These are phyloP conservation scores for Alca torda DNA, from an alignment of 2,797 vertebrate species.

Conservation along the genomic window DNA sequence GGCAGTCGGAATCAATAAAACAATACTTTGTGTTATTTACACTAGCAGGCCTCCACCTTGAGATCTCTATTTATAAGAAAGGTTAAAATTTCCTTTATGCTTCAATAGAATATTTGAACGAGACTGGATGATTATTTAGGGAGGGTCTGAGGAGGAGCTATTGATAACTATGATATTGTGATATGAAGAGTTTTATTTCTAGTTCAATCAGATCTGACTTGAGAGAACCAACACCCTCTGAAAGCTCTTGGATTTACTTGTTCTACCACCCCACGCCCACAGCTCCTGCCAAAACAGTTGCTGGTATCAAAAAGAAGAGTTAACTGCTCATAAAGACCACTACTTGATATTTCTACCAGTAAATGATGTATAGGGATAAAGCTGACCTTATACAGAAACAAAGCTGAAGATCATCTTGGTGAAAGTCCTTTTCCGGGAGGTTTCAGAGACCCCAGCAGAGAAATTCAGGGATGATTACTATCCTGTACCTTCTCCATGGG, in stretches of 20 bases:
- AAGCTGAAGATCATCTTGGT: not conserved
- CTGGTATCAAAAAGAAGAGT: not conserved
- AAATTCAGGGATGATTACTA: not conserved
- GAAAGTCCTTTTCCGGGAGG: not conserved
- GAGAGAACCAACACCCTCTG: not conserved
- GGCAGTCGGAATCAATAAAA: not conserved
- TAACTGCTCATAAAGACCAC: not conserved
- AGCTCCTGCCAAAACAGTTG: not conserved
- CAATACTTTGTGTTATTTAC: not conserved
- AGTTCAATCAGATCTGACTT: not conserved
- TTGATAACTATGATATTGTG: not conserved
- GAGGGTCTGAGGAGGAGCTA: not conserved
- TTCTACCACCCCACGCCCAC: not conserved
- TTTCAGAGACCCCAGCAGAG: not conserved
- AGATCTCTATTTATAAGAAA: not conserved
- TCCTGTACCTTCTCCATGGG: not conserved
- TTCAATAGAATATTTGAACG: not conserved
- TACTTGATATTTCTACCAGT: not conserved
- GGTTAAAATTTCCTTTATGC: not conserved
- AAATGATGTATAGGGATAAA: not conserved
- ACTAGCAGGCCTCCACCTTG: not conserved
- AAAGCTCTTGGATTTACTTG: not conserved
- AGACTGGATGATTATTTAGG: not conserved
- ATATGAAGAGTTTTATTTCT: not conserved
- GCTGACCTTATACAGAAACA: not conserved